phyloP scores from a whole-genome alignment of 2,113 vertebrate genomes.

The Crotophaga sulcirostris region DNA sequence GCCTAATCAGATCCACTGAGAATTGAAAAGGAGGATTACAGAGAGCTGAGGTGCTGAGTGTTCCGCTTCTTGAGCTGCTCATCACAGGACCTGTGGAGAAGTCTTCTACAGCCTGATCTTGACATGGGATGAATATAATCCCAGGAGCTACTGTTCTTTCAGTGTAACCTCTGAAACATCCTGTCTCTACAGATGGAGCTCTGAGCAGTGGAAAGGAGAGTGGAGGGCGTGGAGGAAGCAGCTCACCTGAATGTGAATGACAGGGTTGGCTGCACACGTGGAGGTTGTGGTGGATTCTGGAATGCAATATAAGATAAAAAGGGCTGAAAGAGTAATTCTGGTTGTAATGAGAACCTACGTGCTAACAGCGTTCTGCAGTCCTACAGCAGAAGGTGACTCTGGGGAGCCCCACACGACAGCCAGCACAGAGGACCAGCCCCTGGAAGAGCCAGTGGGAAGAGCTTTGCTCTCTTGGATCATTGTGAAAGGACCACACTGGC shows the following conservation, averaged over 20 bases:
- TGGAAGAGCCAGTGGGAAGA: background rate
- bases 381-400: background rate
- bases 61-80: background rate
- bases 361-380: background rate
- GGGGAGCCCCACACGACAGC: background rate
- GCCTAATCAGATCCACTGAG: constrained; percentile 45
- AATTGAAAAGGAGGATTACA: constrained; percentile 21
- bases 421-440: background rate
- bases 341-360: background rate
- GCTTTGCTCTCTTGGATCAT: background rate
- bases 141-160: background rate
- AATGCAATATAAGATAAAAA: background rate
- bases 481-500: too few species aligned
- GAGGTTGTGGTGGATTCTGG: background rate
- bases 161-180: background rate
- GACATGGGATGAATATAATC: background rate
- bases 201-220: background rate
- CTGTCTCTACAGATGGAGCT: background rate
- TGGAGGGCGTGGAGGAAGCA: background rate
- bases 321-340: background rate
- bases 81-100: background rate
- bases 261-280: background rate
- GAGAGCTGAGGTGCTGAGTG: background rate
- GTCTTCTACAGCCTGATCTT: background rate
- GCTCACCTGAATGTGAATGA: background rate